Evolutionary conservation across 2,888 invertebrate species (phyloP), one percentile per base, ranked within the genome.

Genomic region (Caenorhabditis wallacei): DNA sequence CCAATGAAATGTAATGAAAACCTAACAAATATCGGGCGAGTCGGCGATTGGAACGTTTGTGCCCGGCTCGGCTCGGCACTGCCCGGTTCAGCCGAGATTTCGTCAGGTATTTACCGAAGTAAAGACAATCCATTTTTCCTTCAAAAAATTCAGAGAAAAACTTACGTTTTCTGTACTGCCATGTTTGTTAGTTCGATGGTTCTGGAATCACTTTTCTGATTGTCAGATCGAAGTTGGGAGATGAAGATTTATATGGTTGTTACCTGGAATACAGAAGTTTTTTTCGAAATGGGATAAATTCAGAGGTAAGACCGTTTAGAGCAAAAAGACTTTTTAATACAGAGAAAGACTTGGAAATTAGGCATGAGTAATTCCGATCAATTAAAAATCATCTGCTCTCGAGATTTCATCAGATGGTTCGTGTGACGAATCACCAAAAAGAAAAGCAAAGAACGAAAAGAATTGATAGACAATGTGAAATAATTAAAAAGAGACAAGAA

Each of bases 81-180:
- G n/a, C n/a, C n/a, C n/a, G n/a, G n/a, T n/a, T n/a, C n/a, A n/a
- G n/a, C n/a, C n/a, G n/a, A n/a, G n/a, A n/a, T n/a, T n/a, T n/a
- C n/a, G n/a, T n/a, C n/a, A n/a, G n/a, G n/a, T n/a, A n/a, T n/a
- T n/a, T n/a, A n/a, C n/a, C n/a, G n/a, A n/a, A n/a, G n/a, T n/a
- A n/a, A n/a, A n/a, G n/a, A n/a, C n/a, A n/a, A n/a, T n/a, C n/a
- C n/a, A n/a, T n/a, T n/a, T n/a, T n/a, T n/a, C n/a, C n/a, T n/a
- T n/a, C n/a, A n/a, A n/a, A n/a, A n/a, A n/a, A n/a, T n/a, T n/a
- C n/a, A n/a, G n/a, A n/a, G 20, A 48, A 20, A 20, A 20, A 51
- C 64, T 64, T 51, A 64, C 64, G 64, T 64, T 35, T 64, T 64
- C 4, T 64, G 64, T 24, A 64, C 35, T 64, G 64, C 48, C 64